Evolutionary conservation across 1,140 invertebrate genomes (phyloP), one percentile per base, ranked within the genome.

Genomic region (Sinella curviseta): DNA sequence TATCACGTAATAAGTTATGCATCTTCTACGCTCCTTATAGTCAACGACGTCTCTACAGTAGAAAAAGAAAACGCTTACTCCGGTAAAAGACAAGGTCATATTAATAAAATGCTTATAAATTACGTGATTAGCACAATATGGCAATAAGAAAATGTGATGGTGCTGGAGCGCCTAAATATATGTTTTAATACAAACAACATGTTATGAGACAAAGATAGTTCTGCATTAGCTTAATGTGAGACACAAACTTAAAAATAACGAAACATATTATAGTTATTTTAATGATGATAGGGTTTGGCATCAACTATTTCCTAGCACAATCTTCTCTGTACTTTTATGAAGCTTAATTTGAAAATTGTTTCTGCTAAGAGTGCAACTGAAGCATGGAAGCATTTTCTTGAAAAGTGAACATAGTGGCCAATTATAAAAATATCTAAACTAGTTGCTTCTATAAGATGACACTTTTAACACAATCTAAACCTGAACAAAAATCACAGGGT

Each of bases 401-500:
- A n/a, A n/a, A n/a, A n/a, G n/a, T n/a, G n/a, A n/a, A n/a, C n/a
- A n/a, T n/a, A n/a, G n/a, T n/a, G n/a, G n/a, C n/a, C n/a, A n/a
- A n/a, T n/a, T 12, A 48, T 48, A 20, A 48, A 20, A 12, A 12
- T 48, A 20, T 48, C 39, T 12, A 12, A 48, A 48, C 20, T 48
- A 8, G 20, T 48, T 12, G 8, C 20, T 48, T 48, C 8, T 48
- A 48, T 48, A 20, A 48, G 8, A 48, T 48, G 39, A 48, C 39
- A 48, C 39, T 48, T 12, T 20, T 48, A 48, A 48, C 8, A 48
- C 20, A 48, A 48, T 48, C 20, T 48, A 48, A 48, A 48, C 20
- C 39, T 48, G 39, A 48, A 48, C 8, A 48, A 48, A 48, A 48
- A 12, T 48, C 39, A 0, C 30, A 83, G 82, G 82, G 82, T 30